Base-by-base conservation (phyloP, 2,113 vertebrate species). In the Lepisosteus oculatus region DNA sequence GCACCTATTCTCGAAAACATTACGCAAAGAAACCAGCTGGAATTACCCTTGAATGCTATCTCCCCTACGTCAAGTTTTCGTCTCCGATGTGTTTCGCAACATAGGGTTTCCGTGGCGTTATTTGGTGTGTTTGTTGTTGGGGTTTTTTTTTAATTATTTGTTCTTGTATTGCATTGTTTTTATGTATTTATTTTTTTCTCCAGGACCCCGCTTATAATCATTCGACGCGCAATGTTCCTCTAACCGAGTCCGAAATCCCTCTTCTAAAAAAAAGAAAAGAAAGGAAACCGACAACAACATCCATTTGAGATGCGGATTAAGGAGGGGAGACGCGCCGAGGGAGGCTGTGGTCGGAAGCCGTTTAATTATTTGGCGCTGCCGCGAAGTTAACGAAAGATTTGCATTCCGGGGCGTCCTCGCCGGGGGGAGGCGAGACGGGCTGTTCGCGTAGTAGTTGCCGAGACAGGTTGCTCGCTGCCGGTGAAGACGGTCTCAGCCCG, bases 1-100 rank as follows among this genome's bases (percentile, higher is more conserved):
- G 75, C 65, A 71, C 45, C 67, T 68, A 84, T 83, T 85, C 82
- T 72, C 51, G 55, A 83, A 81, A 71, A 68, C 41, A 65, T 68
- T 79, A 79, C 80, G 83, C 42, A 61, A 70, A 68, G 59, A 44
- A 65, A 71, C 67, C 61, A 64, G 64, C 61, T 61, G 41, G 72
- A 57, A 42, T 43, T 65, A 45, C 6, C 15, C 69, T 65, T 62
- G 56, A 78, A 12, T 63, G 55, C 29, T 29, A 14, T 5, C 59
- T 45, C 54, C 45, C 67, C 51, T 56, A 62, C 72, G 67, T 61
- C 56, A 73, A 55, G 57, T 64, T 61, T 29, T 69, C 67, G 43
- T 55, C 45, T 64, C 61, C 59, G 55, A 54, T 62, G 72, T 68
- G 55, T 44, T 62, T 69, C 67, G 62, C 66, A 63, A 56, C 67